phyloP scores from a whole-genome alignment of 2,113 vertebrate genomes.

The Ophthalmolycus amberensis region DNA sequence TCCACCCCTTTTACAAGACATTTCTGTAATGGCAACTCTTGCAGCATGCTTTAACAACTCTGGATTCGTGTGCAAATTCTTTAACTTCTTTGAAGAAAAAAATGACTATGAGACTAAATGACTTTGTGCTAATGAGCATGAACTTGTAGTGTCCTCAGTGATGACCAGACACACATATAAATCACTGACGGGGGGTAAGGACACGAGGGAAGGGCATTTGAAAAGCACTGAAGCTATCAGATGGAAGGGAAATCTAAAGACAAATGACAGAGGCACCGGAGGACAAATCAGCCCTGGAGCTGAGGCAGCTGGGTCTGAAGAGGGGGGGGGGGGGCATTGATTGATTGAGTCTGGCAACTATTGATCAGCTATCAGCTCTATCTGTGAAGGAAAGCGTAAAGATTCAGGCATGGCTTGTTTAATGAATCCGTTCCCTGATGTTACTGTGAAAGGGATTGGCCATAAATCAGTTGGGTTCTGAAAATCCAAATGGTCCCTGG shows the following conservation, averaged over 20 bases:
- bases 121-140: slow-evolving; percentile 57
- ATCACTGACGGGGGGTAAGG: slow-evolving; percentile 65
- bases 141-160: slow-evolving; percentile 47
- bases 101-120: slow-evolving; percentile 38
- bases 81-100: slow-evolving; percentile 27
- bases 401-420: slow-evolving; percentile 72
- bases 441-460: slow-evolving; percentile 44
- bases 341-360: slow-evolving; percentile 83
- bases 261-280: slow-evolving; percentile 71
- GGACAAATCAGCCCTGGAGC: slow-evolving; percentile 71
- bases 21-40: neutral
- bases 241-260: slow-evolving; percentile 72
- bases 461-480: slow-evolving; percentile 56
- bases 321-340: slow-evolving; percentile 60
- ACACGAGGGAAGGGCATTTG: slow-evolving; percentile 63
- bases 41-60: slow-evolving; percentile 6
- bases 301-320: slow-evolving; percentile 57
- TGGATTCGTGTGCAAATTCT: slow-evolving; percentile 5
- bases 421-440: slow-evolving; percentile 69
- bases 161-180: slow-evolving; percentile 63
- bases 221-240: slow-evolving; percentile 61
- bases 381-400: slow-evolving; percentile 72
- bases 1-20: neutral
- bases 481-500: neutral
- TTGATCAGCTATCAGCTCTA: slow-evolving; percentile 79